Conservation (phyloP, 1,140 invertebrate genomes). For the Branchinecta lynchi region DNA sequence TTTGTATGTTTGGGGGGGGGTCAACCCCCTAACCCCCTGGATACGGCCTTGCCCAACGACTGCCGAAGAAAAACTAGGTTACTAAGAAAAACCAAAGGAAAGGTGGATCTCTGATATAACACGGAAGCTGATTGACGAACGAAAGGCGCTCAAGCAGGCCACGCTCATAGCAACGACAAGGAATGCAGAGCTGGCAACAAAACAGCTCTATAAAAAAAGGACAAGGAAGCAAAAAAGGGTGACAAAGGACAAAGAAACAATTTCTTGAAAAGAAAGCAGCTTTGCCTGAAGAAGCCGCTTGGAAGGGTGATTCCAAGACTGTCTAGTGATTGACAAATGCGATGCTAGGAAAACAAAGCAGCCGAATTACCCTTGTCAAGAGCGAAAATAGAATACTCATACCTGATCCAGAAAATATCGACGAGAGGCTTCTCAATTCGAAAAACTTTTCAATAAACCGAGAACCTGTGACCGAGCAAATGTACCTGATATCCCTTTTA, state of each 20-base stretch:
- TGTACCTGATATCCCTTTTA: no score
- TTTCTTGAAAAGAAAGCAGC: conserved; percentile 6
- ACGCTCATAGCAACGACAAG: background rate
- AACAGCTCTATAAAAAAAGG: conserved; percentile 7
- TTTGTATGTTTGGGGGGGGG: no score
- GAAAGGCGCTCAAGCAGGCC: conserved; percentile 8
- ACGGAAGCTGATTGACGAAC: conserved; percentile 5
- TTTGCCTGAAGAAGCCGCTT: conserved; percentile 1
- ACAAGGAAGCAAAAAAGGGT: conserved; percentile 10
- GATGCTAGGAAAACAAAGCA: no score
- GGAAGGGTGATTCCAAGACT: conserved; percentile 8
- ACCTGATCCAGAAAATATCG: conserved; percentile 1
- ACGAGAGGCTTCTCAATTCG: conserved; percentile 1
- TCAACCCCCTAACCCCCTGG: no score
- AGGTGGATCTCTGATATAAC: conserved; percentile 4
- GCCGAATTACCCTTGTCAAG: conserved; percentile 3
- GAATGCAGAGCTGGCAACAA: conserved; percentile 5
- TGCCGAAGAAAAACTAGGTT: conserved; percentile 9
- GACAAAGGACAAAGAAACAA: background rate
- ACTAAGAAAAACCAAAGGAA: conserved; percentile 5
- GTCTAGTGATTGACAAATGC: background rate
- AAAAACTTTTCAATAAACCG: conserved; percentile 7
- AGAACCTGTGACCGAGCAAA: conserved; percentile 8
- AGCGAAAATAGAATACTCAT: conserved; percentile 1
- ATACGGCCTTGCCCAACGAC: background rate